Evolutionary conservation across 2,888 invertebrate genomes (phyloP).

Genomic region (Nebria brevicollis): DNA sequence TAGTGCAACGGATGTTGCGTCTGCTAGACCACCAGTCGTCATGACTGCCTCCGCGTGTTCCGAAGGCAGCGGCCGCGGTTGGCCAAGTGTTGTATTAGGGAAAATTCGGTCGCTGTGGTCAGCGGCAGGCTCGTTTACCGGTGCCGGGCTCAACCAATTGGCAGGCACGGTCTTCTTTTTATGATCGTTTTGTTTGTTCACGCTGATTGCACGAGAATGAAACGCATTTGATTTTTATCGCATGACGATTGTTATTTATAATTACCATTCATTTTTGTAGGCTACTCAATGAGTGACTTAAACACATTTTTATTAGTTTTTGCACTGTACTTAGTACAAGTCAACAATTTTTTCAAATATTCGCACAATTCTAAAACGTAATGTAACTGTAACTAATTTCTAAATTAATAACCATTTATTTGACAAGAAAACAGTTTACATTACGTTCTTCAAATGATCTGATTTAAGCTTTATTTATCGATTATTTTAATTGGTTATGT

Average conservation of each 20-base stretch:
- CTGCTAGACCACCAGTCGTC: slow-evolving; percentile 56
- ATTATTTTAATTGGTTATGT: background rate
- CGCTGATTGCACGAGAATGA: slow-evolving; percentile 43
- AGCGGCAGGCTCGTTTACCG: slow-evolving; percentile 77
- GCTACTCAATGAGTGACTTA: slow-evolving; percentile 39
- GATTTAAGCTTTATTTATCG: too few relatives aligned
- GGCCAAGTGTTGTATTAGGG: slow-evolving; percentile 84
- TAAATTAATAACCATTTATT: too few relatives aligned
- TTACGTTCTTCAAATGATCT: too few relatives aligned
- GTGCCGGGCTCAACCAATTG: slow-evolving; percentile 83
- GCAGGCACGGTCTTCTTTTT: slow-evolving; percentile 69
- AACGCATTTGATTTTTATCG: slow-evolving; percentile 29
- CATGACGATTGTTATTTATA: slow-evolving; percentile 26
- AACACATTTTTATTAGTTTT: background rate
- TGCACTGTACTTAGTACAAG: background rate
- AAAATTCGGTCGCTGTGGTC: slow-evolving; percentile 92
- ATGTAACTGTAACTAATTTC: background rate
- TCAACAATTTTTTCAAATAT: background rate
- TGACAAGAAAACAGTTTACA: too few relatives aligned
- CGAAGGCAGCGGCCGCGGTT: slow-evolving; percentile 67
- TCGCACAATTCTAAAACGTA: slow-evolving; percentile 11
- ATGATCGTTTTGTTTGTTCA: slow-evolving; percentile 46
- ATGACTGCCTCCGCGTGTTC: slow-evolving; percentile 62
- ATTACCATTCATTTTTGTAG: slow-evolving; percentile 35
- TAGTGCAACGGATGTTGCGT: slow-evolving; percentile 34